Evolutionary conservation across 2,888 invertebrate species (phyloP), one percentile per base, ranked within the genome.

Genomic region (Chaetogeoica ovagalla): DNA sequence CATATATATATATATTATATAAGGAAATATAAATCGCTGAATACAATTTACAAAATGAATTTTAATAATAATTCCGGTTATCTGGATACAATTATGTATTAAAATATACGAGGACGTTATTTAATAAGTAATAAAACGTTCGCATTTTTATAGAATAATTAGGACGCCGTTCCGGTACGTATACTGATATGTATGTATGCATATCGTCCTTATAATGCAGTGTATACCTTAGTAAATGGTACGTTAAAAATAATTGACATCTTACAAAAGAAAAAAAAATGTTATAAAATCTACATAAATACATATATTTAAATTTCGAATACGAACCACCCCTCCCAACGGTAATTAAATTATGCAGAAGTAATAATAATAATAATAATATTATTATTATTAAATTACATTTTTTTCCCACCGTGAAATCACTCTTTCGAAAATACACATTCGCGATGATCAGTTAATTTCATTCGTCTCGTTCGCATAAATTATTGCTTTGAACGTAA

Each of bases 191-290:
- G 30, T 30, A 30, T 30, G 4, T n/a, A n/a, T n/a, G n/a, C n/a
- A 30, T 30, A 30, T 30, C 30, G 30, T 30, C 30, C 30, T 30
- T 30, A 30, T 30, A 30, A 30, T 30, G 2, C 30, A 30, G 11
- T 43, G n/a, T 69, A 23, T 55, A n/a, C 55, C n/a, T n/a, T 55
- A 48, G 37, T 69, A 70, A 48, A 55, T 55, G 52, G 19, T 55
- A 30, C 9, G 21, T 39, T 23, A 5, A 23, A 23, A 68, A 52
- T 65, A 68, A 60, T 60, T 48, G n/a, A 48, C 23, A 23, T 2
- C 39, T 72, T 30, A 30, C 30, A 30, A 30, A 30, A 30, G 4
- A 30, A 30, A 30, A 71, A 30, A 30, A 30, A 71, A 43, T 23
- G 8, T 17, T 23, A 48, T 59, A 60, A 19, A 3, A 23, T 60